Percentiles rank a stretch among this genome's conserved stretches.
Conservation (phyloP, 2,113 vertebrate species). For the Cynoglossus semilaevis region DNA sequence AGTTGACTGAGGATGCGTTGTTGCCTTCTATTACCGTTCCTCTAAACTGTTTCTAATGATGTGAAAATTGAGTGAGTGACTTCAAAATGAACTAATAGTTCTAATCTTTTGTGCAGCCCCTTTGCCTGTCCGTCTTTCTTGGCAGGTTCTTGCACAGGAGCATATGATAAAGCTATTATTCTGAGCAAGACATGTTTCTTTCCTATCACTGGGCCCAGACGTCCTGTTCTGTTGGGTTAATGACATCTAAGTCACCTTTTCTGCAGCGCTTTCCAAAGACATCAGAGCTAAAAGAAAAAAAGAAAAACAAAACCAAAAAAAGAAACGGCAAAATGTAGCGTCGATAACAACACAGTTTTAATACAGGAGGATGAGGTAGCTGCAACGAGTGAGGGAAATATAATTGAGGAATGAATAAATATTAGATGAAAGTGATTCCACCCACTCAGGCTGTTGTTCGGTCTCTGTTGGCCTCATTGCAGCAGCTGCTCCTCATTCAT, state of each 20-base stretch:
- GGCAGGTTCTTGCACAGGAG: conserved; percentile 12
- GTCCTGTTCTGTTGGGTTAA: conserved; percentile 7
- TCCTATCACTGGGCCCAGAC: conserved; percentile 30
- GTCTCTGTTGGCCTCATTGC: not conserved
- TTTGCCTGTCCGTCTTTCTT: conserved; percentile 17
- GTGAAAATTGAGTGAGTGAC: not conserved
- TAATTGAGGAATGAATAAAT: not conserved
- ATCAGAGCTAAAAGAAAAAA: conserved; percentile 5
- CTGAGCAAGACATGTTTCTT: conserved; percentile 11
- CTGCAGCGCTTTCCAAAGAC: conserved; percentile 21
- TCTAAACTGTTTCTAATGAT: too few relatives aligned
- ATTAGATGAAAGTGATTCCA: conserved; percentile 4
- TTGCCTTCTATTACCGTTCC: too few relatives aligned
- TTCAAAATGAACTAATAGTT: not conserved
- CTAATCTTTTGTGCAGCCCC: not conserved
- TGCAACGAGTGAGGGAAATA: not conserved
- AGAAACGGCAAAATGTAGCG: not conserved
- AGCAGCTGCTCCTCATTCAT: conserved; percentile 15
- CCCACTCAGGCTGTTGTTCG: conserved; percentile 7
- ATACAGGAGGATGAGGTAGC: conserved; percentile 8
- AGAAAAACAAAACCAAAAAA: too few relatives aligned
- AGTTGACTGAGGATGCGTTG: too few relatives aligned
- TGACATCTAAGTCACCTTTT: conserved; percentile 12
- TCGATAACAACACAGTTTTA: conserved; percentile 3
- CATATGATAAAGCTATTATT: conserved; percentile 45